Evolutionary conservation across 2,888 invertebrate genomes (phyloP), one percentile per base, ranked within the genome.

Genomic region (Leucoptera coffeella): DNA sequence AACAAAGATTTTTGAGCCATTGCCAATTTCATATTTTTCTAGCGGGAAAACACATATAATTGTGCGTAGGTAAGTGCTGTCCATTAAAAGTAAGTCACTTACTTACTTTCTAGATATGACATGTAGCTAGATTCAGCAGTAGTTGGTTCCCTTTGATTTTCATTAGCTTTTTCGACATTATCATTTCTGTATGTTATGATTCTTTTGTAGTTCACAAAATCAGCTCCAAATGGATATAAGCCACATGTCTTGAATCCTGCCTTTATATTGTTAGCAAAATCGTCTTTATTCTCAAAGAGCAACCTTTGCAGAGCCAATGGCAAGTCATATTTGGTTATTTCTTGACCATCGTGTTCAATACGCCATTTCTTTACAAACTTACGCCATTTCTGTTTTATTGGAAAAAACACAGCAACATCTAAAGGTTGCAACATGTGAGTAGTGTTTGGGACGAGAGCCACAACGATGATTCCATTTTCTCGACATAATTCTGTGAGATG

Each of bases 311-410:
- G 29, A 37, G 29, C 31, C 31, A 21, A 23, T 23, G 23, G 27
- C 19, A 36, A 26, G 27, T 10, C 30, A 28, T 30, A 33, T 35
- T 35, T 36, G 30, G 33, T 34, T 11, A 35, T 36, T 32, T 36
- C 34, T 29, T 33, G 15, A 25, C 36, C 36, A 35, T 33, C 32
- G 30, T 36, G 30, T 28, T 36, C 35, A 26, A 35, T 35, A 10
- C 33, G 31, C 36, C 34, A 35, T 26, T 36, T 33, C 15, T 30
- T 30, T 1, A 34, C 32, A 7, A 28, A 9, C 21, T 34, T 26
- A 25, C 27, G 30, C 33, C 32, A 33, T 24, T 30, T 29, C 26
- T 32, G 32, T 25, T 33, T 31, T 25, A 23, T 24, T 10, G 26
- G 26, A 14, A 26, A 26, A 21, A 29, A 29, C n/a, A 27, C 27